Conservation (phyloP, 2,888 invertebrate species). For the Salticus scenicus region DNA sequence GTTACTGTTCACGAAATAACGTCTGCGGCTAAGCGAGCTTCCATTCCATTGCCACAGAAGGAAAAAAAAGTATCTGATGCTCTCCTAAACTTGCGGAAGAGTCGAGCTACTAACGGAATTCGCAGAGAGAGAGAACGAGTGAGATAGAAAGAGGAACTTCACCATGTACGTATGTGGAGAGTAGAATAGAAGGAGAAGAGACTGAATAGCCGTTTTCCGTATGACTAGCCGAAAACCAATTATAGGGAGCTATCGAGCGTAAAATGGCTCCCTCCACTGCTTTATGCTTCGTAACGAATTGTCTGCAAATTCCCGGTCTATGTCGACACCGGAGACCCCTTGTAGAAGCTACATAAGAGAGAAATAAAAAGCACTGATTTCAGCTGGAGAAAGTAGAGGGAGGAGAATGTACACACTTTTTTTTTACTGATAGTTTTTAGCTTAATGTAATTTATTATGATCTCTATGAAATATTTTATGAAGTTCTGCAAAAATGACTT, state of each 20-base stretch:
- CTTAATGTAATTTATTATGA: no score
- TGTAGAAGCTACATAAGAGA: constrained; percentile 61
- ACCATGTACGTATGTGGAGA: background rate
- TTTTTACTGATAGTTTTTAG: no score
- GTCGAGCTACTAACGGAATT: background rate
- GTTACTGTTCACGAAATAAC: background rate
- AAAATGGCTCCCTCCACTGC: constrained; percentile 56
- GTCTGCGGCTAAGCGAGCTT: background rate
- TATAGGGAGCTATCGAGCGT: constrained; percentile 63
- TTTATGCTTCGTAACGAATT: constrained; percentile 57
- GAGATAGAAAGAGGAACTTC: background rate
- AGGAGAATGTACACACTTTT: no score
- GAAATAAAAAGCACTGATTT: constrained; percentile 52
- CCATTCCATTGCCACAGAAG: background rate
- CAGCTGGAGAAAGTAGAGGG: background rate
- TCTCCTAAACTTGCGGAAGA: background rate
- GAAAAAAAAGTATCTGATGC: background rate
- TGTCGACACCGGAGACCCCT: constrained; percentile 63
- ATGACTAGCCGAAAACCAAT: constrained; percentile 66
- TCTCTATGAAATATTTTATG: no score
- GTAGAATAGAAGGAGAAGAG: background rate
- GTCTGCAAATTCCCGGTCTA: constrained; percentile 67
- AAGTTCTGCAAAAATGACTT: no score
- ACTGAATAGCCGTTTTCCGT: constrained; percentile 53
- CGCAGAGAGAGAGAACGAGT: background rate